Base-by-base conservation (phyloP, 2,113 vertebrate genomes). In the Phaetusa simplex region DNA sequence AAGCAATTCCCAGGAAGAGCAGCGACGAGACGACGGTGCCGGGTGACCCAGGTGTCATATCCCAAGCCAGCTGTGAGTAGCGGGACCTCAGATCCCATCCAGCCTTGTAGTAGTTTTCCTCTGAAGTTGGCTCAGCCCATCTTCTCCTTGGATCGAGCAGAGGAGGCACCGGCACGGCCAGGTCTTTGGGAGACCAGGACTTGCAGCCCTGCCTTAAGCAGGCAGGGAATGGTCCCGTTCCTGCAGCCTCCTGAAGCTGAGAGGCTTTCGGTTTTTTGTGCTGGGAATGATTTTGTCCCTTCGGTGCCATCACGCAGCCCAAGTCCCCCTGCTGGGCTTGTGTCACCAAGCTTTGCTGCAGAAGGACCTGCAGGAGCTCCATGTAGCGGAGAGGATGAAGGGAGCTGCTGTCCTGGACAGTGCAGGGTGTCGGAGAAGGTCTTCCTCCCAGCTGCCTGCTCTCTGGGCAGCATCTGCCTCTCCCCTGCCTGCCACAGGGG, bases 21-120 rank as follows among this genome's bases (percentile, higher is more conserved):
- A 2, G 13, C 1, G 42, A 58, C 20, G 64, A 71, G 13, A 36
- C 7, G 42, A 56, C 2, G 2, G 32, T 38, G 45, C 29, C 38
- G 22, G 43, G 14, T 2, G 67, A 93, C 5, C 14, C 0, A 0
- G 89, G 70, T 21, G 8, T 45, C 6, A 0, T 65, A 21, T 94
- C 91, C 21, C 82, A 87, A 52, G 14, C 6, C 74, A 95, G 73
- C 82, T 2, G 94, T 97, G 86, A 97, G 96, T 96, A 88, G 70
- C 0, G 4, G 26, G 38, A 71, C 47, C 14, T 83, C 32, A n/a
- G 19, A 43, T 61, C 43, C 55, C 47, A 52, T 36, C 17, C 45
- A 55, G 22, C 32, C 67, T 81, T 10, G 4, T n/a, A 4, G 8
- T 43, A 49, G 42, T 45, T 93, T 96, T 88, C 64, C 32, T 92